These are phyloP conservation scores for Menura novaehollandiae DNA, from an alignment of 2,113 vertebrate genomes.

Conservation along the genomic window DNA sequence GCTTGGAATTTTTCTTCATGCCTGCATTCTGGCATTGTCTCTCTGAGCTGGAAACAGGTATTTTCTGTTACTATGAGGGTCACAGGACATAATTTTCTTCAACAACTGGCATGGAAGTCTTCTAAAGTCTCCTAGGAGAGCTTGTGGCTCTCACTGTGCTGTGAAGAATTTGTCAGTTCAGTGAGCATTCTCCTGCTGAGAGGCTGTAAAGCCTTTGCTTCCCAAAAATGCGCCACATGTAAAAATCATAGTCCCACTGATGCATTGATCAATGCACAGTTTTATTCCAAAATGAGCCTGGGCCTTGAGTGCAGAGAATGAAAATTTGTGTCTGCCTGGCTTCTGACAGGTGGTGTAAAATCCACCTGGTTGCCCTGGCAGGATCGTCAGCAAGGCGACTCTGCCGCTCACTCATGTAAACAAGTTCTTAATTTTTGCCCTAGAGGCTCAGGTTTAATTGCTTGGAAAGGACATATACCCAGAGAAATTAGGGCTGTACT, in stretches of 20 bases:
- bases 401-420: not conserved
- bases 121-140: not conserved
- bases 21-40: not conserved
- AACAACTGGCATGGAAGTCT: not conserved
- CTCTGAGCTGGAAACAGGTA: not conserved
- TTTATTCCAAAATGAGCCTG: not conserved
- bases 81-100: not conserved
- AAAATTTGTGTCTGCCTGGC: rapidly evolving
- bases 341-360: not conserved
- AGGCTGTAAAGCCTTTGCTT: not conserved
- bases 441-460: not conserved
- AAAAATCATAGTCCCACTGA: not conserved
- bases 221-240: rapidly evolving
- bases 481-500: not conserved
- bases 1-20: not conserved
- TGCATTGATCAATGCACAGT: not conserved
- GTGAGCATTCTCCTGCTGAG: not conserved
- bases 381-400: not conserved
- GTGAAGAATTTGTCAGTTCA: not conserved
- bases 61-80: not conserved
- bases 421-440: not conserved
- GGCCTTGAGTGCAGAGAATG: not conserved
- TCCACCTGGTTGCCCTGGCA: not conserved
- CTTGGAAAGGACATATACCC: not conserved
- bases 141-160: not conserved